Percentiles rank a stretch among this genome's conserved stretches.
Conservation (phyloP, 2,113 vertebrate genomes). For the Corythornis madagascariensis region DNA sequence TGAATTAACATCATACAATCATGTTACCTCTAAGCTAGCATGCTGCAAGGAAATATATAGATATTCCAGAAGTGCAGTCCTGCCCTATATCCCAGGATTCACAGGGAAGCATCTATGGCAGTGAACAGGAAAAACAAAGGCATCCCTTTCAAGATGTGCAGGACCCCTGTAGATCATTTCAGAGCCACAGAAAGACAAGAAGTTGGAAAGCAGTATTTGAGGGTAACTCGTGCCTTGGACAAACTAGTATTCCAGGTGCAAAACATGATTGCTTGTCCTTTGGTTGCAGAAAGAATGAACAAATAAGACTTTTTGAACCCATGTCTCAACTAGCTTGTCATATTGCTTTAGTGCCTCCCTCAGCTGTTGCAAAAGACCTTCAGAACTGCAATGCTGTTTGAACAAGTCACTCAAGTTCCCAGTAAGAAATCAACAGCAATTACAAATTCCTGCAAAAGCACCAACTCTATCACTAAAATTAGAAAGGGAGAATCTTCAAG, state of each 20-base stretch:
- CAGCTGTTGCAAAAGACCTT: slow-evolving; percentile 33
- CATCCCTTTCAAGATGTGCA: neutral
- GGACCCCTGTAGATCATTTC: neutral
- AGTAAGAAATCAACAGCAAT: slow-evolving; percentile 1
- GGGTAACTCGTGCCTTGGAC: neutral
- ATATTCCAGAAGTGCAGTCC: neutral
- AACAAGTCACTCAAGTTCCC: neutral
- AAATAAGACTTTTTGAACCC: neutral
- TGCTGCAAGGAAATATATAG: neutral
- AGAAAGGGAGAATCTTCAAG: neutral
- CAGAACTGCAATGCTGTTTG: neutral
- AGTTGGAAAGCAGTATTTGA: neutral
- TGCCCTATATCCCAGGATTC: neutral
- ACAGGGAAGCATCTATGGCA: neutral
- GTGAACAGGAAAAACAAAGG: neutral
- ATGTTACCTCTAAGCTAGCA: neutral
- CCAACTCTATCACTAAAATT: neutral
- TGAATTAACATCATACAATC: neutral
- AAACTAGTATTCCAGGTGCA: neutral
- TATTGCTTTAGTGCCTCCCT: neutral
- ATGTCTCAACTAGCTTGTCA: neutral
- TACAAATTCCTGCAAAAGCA: slow-evolving; percentile 29
- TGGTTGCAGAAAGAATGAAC: neutral
- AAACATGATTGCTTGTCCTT: neutral
- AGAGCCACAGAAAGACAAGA: neutral